Percentiles rank a stretch among this genome's conserved stretches.
These are phyloP conservation scores for Papilio glaucus DNA, from an alignment of 1,140 invertebrate genomes.

Conservation along the genomic window DNA sequence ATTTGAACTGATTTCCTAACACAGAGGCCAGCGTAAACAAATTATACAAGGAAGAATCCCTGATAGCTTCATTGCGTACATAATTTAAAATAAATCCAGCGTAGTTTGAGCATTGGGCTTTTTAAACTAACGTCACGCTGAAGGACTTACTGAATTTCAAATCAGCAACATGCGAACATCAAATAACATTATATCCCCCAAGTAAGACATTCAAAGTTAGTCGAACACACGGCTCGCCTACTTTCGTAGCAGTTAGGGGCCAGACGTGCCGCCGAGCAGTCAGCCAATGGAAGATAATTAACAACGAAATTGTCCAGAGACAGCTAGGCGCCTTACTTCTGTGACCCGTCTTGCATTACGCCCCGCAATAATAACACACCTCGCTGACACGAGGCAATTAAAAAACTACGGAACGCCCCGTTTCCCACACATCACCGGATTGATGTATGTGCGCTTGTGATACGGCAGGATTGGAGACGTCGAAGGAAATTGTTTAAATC, in stretches of 20 bases:
- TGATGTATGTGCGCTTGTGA: conserved; percentile 55
- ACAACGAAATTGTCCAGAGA: conserved; percentile 76
- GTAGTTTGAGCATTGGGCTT: background rate
- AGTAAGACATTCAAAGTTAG: conserved; percentile 53
- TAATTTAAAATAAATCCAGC: background rate
- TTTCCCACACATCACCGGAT: conserved; percentile 70
- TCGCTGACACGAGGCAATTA: conserved; percentile 68
- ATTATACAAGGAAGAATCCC: background rate
- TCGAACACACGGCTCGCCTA: conserved; percentile 61
- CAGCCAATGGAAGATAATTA: conserved; percentile 74
- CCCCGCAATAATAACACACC: conserved; percentile 74
- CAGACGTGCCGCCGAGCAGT: conserved; percentile 64
- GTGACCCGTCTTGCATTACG: conserved; percentile 63
- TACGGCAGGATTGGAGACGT: conserved; percentile 53
- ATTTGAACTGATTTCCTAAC: conserved; percentile 40
- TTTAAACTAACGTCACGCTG: too few species aligned
- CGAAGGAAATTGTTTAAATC: conserved; percentile 61
- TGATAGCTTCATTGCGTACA: background rate
- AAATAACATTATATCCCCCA: conserved; percentile 57
- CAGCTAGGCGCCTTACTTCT: conserved; percentile 80
- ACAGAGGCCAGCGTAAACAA: background rate
- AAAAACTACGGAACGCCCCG: conserved; percentile 63
- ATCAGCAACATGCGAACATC: conserved; percentile 57
- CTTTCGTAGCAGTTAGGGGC: conserved; percentile 61
- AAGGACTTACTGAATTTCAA: too few species aligned